These are phyloP conservation scores for Drosophila prostipennis DNA, from an alignment of 2,888 invertebrate species.

Conservation along the genomic window DNA sequence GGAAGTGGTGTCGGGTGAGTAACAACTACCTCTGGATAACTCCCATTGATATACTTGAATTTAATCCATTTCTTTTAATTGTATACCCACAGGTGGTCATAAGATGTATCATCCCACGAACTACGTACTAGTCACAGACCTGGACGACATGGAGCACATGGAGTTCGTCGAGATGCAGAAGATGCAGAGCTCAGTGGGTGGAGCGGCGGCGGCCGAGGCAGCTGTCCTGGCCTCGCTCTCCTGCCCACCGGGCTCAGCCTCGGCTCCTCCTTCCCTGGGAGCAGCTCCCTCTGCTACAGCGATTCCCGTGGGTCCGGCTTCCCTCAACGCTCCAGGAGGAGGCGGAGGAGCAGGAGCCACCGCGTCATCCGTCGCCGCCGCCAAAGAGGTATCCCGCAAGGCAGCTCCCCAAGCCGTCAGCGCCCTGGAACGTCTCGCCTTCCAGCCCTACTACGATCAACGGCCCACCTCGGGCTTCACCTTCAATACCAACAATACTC, in stretches of 20 bases:
- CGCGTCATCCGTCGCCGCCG: slow-evolving; percentile 21
- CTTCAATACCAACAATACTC: slow-evolving; percentile 83
- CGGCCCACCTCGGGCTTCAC: slow-evolving; percentile 82
- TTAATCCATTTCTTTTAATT: neutral
- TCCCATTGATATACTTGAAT: no score
- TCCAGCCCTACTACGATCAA: slow-evolving; percentile 82
- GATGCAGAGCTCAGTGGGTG: slow-evolving; percentile 45
- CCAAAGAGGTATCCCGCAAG: slow-evolving; percentile 48
- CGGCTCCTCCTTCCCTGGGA: slow-evolving; percentile 31
- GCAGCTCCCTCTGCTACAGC: slow-evolving; percentile 17
- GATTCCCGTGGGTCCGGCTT: slow-evolving; percentile 43
- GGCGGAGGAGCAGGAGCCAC: neutral
- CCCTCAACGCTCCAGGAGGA: slow-evolving; percentile 15
- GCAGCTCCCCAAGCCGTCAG: slow-evolving; percentile 57
- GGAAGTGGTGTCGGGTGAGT: slow-evolving; percentile 85
- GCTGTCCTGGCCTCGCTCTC: slow-evolving; percentile 49
- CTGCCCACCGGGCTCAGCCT: slow-evolving; percentile 47
- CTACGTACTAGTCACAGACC: slow-evolving; percentile 95
- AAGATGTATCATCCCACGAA: slow-evolving; percentile 98
- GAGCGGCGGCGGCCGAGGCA: slow-evolving; percentile 35
- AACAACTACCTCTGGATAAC: no score
- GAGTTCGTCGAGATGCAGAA: slow-evolving; percentile 82
- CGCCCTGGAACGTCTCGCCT: slow-evolving; percentile 70
- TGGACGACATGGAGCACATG: slow-evolving; percentile 88
- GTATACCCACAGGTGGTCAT: slow-evolving; percentile 89